Conservation (phyloP, 2,888 invertebrate genomes). For the Rhabditoides inermis region DNA sequence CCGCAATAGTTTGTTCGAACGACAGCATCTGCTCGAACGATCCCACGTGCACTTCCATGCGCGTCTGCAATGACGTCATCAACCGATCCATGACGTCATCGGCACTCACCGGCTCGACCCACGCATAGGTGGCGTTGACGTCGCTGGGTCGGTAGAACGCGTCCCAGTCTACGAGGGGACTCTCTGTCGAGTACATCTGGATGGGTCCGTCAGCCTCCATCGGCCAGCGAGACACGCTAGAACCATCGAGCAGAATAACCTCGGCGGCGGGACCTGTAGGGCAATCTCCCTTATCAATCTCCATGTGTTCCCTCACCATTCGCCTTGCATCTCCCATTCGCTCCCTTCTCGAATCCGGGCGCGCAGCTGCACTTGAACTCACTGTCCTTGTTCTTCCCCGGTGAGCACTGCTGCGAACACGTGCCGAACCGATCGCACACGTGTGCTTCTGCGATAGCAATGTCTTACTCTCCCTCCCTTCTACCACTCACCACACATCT, state of each 20-base stretch:
- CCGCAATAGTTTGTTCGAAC: not conserved
- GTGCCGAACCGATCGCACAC: constrained; percentile 22
- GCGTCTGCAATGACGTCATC: no score
- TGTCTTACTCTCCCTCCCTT: constrained; percentile 6
- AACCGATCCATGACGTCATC: no score
- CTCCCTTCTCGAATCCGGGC: constrained; percentile 11
- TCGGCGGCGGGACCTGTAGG: constrained; percentile 1
- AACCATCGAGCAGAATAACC: not conserved
- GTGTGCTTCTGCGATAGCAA: constrained; percentile 6
- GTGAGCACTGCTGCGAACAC: constrained; percentile 21
- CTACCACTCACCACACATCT: constrained; percentile 5
- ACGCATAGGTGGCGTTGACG: no score
- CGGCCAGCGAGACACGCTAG: no score
- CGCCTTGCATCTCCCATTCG: not conserved
- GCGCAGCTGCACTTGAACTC: constrained; percentile 22
- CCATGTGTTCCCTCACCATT: not conserved
- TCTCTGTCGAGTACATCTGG: no score
- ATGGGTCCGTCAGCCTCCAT: no score
- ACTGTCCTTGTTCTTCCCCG: constrained; percentile 5
- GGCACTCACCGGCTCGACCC: no score
- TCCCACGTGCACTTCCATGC: no score
- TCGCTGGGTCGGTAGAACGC: no score
- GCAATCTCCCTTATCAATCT: not conserved
- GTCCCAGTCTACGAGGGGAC: no score
- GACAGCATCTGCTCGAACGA: no score